Conservation (phyloP, 2,113 vertebrate species). For the Paedocypris sp. region DNA sequence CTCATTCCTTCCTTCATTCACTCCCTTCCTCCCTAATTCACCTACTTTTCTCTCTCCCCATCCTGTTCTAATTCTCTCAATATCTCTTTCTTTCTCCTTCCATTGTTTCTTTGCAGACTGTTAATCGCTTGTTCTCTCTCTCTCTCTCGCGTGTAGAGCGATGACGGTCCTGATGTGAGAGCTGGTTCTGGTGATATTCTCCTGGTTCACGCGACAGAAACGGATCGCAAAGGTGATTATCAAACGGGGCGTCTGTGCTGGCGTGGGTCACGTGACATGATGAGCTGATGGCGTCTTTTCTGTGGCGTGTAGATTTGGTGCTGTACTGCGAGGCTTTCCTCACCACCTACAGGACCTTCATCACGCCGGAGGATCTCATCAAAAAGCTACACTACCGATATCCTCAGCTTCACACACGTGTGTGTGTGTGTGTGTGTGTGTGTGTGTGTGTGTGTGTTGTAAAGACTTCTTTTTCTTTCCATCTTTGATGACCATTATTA, state of each 20-base stretch:
- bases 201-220: conserved; percentile 92
- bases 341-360: conserved; percentile 95
- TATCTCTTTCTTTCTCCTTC: too few species aligned
- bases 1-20: too few species aligned
- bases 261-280: too few species aligned
- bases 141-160: conserved; percentile 62
- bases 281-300: too few species aligned
- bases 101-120: too few species aligned
- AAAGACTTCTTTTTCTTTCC: too few species aligned
- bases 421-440: not conserved
- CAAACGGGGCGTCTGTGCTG: too few species aligned
- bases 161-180: conserved; percentile 92
- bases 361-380: conserved; percentile 92
- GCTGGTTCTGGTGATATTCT: conserved; percentile 92
- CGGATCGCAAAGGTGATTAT: conserved; percentile 84
- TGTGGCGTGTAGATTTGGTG: conserved; percentile 72
- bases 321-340: conserved; percentile 97
- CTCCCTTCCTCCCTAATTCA: too few species aligned
- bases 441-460: not conserved
- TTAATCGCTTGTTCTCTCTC: too few species aligned
- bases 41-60: too few species aligned
- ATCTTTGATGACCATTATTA: too few species aligned
- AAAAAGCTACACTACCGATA: conserved; percentile 98
- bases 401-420: conserved; percentile 55
- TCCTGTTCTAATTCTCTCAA: too few species aligned